phyloP scores from a whole-genome alignment of 2,113 vertebrate genomes.

The Hystrix cristata region DNA sequence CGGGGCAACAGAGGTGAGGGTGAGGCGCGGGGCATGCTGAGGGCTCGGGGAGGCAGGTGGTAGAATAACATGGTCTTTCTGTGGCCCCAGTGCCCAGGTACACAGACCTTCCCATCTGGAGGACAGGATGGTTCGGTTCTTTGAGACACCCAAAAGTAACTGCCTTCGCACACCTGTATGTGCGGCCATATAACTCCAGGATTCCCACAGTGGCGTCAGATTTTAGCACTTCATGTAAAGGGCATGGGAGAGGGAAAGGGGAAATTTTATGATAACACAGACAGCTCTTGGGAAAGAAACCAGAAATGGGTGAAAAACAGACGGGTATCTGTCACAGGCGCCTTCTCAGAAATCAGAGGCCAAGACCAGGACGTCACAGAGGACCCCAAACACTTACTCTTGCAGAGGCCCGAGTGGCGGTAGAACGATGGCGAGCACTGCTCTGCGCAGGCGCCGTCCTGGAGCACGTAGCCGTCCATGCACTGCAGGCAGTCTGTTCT shows the following conservation, averaged over 20 bases:
- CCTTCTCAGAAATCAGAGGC: not conserved
- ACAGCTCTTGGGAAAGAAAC: not conserved
- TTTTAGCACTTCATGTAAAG: not conserved
- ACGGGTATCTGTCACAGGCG: not conserved
- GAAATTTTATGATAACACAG: not conserved
- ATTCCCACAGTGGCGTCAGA: not conserved
- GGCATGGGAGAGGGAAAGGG: not conserved
- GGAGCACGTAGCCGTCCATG: conserved; percentile 94
- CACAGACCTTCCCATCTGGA: not conserved
- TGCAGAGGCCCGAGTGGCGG: conserved; percentile 90
- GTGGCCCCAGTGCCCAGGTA: not conserved
- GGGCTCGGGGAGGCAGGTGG: not conserved
- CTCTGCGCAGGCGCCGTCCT: conserved; percentile 91
- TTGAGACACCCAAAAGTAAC: not conserved
- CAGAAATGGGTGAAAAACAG: not conserved
- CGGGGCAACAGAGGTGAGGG: not conserved
- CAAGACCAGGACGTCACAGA: too few relatives aligned
- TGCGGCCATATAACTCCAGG: not conserved
- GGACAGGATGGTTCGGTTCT: not conserved
- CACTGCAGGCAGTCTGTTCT: conserved; percentile 96
- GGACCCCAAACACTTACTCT: conserved; percentile 89
- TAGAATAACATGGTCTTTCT: not conserved
- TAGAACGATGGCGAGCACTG: conserved; percentile 90
- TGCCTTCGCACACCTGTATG: not conserved
- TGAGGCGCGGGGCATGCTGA: not conserved